Base-by-base conservation (phyloP, 2,797 vertebrate species). In the Eospalax fontanierii region DNA sequence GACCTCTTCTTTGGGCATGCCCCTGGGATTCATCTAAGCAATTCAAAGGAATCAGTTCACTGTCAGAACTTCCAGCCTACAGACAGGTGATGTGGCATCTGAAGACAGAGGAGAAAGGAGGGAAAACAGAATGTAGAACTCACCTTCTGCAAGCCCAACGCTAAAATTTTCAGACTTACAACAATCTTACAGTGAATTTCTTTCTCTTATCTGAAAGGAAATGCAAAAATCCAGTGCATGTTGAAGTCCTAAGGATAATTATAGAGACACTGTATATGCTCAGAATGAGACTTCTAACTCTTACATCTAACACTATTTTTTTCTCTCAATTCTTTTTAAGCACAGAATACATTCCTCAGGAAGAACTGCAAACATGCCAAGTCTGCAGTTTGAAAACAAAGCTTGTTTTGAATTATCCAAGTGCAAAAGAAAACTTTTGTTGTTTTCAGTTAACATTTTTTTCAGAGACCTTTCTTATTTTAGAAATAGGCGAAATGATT, bases 351-450 rank as follows among this genome's bases (percentile, higher is more conserved):
- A 96, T 83, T 84, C 85, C 91, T 97, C 87, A 90, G 87, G 46
- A 76, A 70, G 6, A 50, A 75, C 28, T 95, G 38, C 21, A 63
- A 87, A 96, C 40, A 76, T 63, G 93, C 93, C 95, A 94, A 94
- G 33, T 89, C 79, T 91, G 74, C 85, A 96, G 78, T 71, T 87
- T 87, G 87, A 97, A 88, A 97, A 96, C 97, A 93, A 75, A 95
- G 59, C 22, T 95, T 6, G 0, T 96, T 96, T 95, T 89, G 73
- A 59, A 88, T 57, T 82, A 33, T 63, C 16, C 50, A 7, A 91
- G 54, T 38, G 63, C 65, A 93, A 88, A 19, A 12, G 12, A 11
- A 40, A 54, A 78, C 30, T 22, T 94, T 75, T 93, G 26, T 61
- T 78, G 40, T 90, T 92, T 95, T 85, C 38, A 46, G 28, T 71